A percentile compares a stretch with the other conserved stretches of the same genome.
phyloP scores from a whole-genome alignment of 2,888 invertebrate genomes.

The Sarcophaga rosellei region DNA sequence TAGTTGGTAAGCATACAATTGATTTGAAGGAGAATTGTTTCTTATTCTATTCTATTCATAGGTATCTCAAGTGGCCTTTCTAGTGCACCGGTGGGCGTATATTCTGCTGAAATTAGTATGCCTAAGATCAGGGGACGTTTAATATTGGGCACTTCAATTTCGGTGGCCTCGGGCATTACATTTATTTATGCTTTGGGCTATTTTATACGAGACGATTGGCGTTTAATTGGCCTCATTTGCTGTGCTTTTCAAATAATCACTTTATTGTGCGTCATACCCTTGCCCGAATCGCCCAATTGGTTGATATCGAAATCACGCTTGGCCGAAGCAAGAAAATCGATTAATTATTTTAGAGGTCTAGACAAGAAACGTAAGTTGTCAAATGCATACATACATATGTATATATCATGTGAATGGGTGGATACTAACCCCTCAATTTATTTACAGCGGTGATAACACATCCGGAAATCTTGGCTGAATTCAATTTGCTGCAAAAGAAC shows the following conservation, averaged over 20 bases:
- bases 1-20: conserved; percentile 74
- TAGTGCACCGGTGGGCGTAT: conserved; percentile 79
- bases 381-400: no score
- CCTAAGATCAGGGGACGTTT: conserved; percentile 86
- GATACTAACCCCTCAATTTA: not conserved
- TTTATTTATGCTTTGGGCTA: conserved; percentile 85
- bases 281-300: conserved; percentile 88
- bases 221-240: conserved; percentile 77
- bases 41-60: conserved; percentile 45
- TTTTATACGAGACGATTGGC: conserved; percentile 79
- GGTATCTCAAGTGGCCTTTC: conserved; percentile 79
- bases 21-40: no score
- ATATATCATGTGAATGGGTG: no score
- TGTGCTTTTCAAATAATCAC: conserved; percentile 77
- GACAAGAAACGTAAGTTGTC: conserved; percentile 73
- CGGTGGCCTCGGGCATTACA: conserved; percentile 85
- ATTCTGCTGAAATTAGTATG: conserved; percentile 80
- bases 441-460: conserved; percentile 75
- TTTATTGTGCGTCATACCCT: conserved; percentile 82
- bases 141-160: conserved; percentile 84
- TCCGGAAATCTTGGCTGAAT: conserved; percentile 76
- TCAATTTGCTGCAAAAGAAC: conserved; percentile 75
- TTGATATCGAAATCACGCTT: conserved; percentile 84
- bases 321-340: conserved; percentile 84
- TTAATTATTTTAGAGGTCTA: conserved; percentile 85